Evolutionary conservation across 2,888 invertebrate species (phyloP), one percentile per base, ranked within the genome.

Genomic region (Thelaira solivaga): DNA sequence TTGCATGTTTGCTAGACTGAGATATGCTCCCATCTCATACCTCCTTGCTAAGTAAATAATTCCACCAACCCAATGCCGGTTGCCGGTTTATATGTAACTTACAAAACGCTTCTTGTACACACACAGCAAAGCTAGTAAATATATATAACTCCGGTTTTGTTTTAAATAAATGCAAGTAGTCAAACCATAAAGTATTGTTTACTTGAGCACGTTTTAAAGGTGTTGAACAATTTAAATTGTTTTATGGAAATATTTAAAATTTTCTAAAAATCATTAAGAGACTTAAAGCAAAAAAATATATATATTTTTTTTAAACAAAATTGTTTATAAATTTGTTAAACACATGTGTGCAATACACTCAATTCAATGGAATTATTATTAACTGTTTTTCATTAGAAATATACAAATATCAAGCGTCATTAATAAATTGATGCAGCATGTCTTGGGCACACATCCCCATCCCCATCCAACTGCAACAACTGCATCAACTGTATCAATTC

Each of bases 381-480:
- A 59, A 68, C 45, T 49, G 24, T 55, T 36, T 45, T 59, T 53
- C 4, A 51, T 62, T 64, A 64, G 6, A 55, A 55, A 51, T 45
- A 11, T 47, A 36, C 45, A 59, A 61, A 49, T 64, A 41, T 36
- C 62, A 29, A 68, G 73, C 73, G 77, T 77, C 77, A 77, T 57
- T 77, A 39, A 67, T 72, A 68, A 77, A 77, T 77, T 77, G 77
- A 73, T 68, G 72, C 57, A 68, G 41, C 49, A 45, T 53, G 59
- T 57, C 68, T 53, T 45, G 47, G 49, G 16, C 59, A 49, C 47
- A 59, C 55, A 47, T 26, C 26, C 8, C 10, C 36, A 26, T 6
- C 18, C 16, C 18, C 36, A 26, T 5, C 18, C 10, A 57, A n/a
- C 0, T 26, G 31, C 18, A 43, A 65, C 39, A 36, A 16, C 6